These are phyloP conservation scores for Vidua chalybeata DNA, from an alignment of 2,113 vertebrate genomes.

Conservation along the genomic window DNA sequence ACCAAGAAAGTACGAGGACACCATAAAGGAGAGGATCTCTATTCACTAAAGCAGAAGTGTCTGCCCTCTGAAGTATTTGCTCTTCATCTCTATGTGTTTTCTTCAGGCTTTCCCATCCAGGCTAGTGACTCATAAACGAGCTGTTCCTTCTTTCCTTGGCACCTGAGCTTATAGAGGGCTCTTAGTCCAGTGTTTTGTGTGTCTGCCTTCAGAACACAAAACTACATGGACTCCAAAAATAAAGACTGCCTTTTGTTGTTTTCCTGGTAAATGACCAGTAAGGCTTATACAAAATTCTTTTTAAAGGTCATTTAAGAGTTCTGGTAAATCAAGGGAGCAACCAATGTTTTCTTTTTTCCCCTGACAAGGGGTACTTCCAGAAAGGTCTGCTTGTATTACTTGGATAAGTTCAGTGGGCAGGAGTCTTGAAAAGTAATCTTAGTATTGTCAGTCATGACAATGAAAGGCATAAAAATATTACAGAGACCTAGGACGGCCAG, in stretches of 20 bases:
- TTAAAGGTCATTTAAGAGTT: background rate
- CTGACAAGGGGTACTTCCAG: background rate
- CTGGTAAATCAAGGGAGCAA: background rate
- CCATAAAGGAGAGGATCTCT: background rate
- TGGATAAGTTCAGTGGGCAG: background rate
- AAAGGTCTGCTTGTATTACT: background rate
- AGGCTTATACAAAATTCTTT: background rate
- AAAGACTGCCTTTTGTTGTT: background rate
- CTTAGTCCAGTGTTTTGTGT: background rate
- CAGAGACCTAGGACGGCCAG: background rate
- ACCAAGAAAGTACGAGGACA: background rate
- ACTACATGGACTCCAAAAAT: background rate
- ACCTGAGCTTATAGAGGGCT: background rate
- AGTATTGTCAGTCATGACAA: background rate
- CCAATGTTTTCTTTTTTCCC: background rate
- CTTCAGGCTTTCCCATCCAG: background rate
- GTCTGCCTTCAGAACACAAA: background rate
- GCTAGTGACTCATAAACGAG: background rate
- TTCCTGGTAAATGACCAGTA: background rate
- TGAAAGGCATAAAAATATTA: background rate
- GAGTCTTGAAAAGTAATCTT: background rate
- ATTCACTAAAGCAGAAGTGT: background rate
- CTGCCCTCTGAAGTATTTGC: background rate
- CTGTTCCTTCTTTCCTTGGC: background rate
- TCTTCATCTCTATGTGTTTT: background rate